Evolutionary conservation across 2,797 vertebrate species (phyloP), one percentile per base, ranked within the genome.

Genomic region (Choloepus didactylus): DNA sequence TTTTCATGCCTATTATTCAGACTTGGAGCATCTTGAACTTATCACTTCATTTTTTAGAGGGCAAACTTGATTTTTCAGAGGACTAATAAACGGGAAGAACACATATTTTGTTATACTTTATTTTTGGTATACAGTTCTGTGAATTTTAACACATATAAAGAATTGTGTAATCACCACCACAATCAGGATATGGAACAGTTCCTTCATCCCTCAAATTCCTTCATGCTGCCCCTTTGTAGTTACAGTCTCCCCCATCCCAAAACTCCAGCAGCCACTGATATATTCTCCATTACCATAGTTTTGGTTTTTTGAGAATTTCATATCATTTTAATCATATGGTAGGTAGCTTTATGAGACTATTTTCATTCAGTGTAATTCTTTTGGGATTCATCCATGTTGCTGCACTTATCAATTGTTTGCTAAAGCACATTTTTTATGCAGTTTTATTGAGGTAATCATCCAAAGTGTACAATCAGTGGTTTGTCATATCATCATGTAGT

Each of bases 51-150:
- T 44, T 79, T 81, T 87, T n/a, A 79, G 72, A 85, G 27, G 46
- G 25, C 44, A 83, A 93, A 80, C n/a, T 54, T 83, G 31, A 87
- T 41, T 93, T 96, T 89, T 2, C 54, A 79, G n/a, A 77, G 16
- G 25, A 49, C 25, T 79, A 90, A 94, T 69, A 44, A 87, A 54
- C 80, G 38, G n/a, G 49, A 44, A 90, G 59, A 72, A 38, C 51
- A 29, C 51, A 86, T 64, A 38, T 66, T 56, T 46, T 54, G 51
- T 12, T 54, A 54, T 54, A 54, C 51, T 10, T 27, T 77, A 35
- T 35, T 79, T 46, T 72, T 29, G 41, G 44, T 6, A 70, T 69
- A 49, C 49, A 66, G 25, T 49, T 81, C 25, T 81, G 21, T 44
- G 27, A 59, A 56, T 72, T 89, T 80, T 84, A 76, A 84, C 10